A percentile compares a stretch with the other conserved stretches of the same genome.
phyloP scores from a whole-genome alignment of 37 sponge, comb jelly and placozoan species.

The Haliclona indistincta region DNA sequence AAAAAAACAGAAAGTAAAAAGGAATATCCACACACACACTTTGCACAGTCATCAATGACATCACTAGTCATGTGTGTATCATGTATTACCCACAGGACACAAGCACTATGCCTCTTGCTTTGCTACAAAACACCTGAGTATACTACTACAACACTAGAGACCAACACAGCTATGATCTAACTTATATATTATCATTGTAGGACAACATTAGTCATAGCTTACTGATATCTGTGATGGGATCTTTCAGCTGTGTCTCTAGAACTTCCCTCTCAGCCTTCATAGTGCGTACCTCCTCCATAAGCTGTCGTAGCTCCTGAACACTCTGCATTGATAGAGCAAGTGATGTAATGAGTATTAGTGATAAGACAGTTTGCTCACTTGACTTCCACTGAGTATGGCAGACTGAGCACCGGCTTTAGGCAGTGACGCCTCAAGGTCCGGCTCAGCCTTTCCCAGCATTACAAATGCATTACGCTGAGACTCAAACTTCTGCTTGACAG shows the following conservation, averaged over 20 bases:
- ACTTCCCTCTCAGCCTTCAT: conserved; percentile 88
- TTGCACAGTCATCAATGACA: no score
- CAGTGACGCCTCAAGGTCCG: conserved; percentile 34
- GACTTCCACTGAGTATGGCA: conserved; percentile 36
- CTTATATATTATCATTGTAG: not conserved
- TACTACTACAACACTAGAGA: no score
- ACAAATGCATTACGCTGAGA: conserved; percentile 57
- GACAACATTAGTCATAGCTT: conserved; percentile 15
- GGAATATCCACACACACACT: not conserved
- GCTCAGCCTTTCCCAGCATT: conserved; percentile 59
- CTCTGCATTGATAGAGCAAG: conserved; percentile 29
- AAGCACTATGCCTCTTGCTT: no score
- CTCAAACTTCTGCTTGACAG: conserved; percentile 85
- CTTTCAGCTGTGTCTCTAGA: conserved; percentile 61
- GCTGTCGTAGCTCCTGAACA: conserved; percentile 62
- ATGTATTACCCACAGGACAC: no score
- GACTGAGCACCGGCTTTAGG: conserved; percentile 62
- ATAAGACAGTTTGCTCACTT: conserved; percentile 15
- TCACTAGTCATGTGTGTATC: no score
- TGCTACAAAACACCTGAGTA: no score
- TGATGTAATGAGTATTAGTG: not conserved
- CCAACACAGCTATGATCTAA: no score
- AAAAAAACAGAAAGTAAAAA: not conserved
- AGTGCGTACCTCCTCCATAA: conserved; percentile 87
- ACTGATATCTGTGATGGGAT: conserved; percentile 70